Conservation (phyloP, 2,113 vertebrate species). For the Parus major region DNA sequence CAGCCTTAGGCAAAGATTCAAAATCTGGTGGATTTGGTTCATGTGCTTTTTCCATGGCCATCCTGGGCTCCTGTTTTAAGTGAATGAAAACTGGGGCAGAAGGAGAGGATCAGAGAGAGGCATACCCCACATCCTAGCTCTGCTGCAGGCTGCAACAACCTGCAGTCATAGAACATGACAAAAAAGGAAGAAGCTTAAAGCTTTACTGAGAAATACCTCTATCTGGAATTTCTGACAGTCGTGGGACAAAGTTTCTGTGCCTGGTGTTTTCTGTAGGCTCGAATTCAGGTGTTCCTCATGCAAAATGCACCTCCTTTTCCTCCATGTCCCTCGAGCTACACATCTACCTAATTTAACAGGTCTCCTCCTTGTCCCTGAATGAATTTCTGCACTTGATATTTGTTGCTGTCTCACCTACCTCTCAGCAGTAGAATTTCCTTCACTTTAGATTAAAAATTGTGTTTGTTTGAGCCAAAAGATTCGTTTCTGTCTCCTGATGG, state of each 20-base stretch:
- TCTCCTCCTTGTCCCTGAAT: background rate
- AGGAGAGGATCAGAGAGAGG: background rate
- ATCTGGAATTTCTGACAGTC: background rate
- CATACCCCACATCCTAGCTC: background rate
- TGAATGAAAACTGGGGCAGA: background rate
- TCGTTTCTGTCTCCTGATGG: background rate
- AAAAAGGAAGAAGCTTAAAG: background rate
- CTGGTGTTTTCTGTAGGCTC: background rate
- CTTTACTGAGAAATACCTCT: background rate
- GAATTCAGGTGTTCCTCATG: background rate
- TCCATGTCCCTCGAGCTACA: background rate
- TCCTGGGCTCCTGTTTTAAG: background rate
- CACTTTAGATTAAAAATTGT: background rate
- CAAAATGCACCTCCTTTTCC: background rate
- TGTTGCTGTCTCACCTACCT: background rate
- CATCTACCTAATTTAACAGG: background rate
- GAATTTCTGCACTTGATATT: background rate
- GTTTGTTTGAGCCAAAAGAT: background rate
- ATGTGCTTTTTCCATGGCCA: rapidly evolving
- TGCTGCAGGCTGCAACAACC: background rate
- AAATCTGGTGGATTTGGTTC: background rate
- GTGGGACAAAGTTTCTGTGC: background rate
- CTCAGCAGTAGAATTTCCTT: background rate
- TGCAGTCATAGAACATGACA: background rate
- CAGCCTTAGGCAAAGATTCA: background rate